phyloP scores from a whole-genome alignment of 2,888 invertebrate species.

The Tyria jacobaeae region DNA sequence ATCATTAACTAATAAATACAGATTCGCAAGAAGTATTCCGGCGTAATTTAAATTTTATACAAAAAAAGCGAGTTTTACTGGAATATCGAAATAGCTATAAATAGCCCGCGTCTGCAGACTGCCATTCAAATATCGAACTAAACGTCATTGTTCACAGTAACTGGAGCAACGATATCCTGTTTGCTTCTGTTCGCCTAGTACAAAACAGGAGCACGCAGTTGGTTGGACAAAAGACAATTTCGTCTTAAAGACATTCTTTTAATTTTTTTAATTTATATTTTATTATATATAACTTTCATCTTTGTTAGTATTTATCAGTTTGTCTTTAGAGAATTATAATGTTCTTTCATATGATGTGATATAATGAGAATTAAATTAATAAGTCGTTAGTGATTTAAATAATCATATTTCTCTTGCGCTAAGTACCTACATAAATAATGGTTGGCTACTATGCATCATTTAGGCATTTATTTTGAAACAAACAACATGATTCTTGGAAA shows the following conservation, averaged over 20 bases:
- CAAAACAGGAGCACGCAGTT: conserved; percentile 48
- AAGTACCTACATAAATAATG: too few relatives aligned
- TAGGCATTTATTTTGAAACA: too few relatives aligned
- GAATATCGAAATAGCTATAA: not conserved
- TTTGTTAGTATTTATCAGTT: too few relatives aligned
- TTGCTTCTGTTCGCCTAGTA: conserved; percentile 41
- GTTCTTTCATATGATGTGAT: too few relatives aligned
- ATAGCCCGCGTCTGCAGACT: not conserved
- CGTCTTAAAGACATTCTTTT: not conserved
- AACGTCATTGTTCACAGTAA: conserved; percentile 20
- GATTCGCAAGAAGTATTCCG: not conserved
- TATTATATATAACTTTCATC: too few relatives aligned
- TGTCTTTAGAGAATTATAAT: too few relatives aligned
- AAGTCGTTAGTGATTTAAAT: too few relatives aligned
- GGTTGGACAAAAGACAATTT: conserved; percentile 26
- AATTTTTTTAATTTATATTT: too few relatives aligned
- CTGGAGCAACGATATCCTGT: conserved; percentile 29
- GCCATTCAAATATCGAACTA: conserved; percentile 18
- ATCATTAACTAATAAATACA: conserved; percentile 10
- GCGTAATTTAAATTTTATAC: conserved; percentile 1
- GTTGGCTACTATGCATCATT: too few relatives aligned
- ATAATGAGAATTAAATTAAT: too few relatives aligned
- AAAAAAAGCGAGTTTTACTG: not conserved
- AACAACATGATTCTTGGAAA: too few relatives aligned
- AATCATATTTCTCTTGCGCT: too few relatives aligned